These are phyloP conservation scores for Lordiphosa fenestrarum DNA, from an alignment of 2,888 invertebrate species.

Conservation along the genomic window DNA sequence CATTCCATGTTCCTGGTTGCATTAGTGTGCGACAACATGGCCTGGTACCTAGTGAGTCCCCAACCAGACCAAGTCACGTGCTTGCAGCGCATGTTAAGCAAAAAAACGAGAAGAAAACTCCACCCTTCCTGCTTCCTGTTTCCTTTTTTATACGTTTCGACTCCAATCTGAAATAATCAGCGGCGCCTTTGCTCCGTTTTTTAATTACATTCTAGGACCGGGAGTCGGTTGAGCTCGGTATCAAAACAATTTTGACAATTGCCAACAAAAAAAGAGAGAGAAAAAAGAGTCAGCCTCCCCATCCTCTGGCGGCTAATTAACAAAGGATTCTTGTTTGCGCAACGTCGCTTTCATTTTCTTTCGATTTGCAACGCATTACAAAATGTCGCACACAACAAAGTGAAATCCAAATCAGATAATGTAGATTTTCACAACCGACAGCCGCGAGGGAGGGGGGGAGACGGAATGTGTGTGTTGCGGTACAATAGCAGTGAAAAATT, in stretches of 20 bases:
- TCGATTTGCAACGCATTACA: conserved; percentile 69
- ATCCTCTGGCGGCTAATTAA: conserved; percentile 52
- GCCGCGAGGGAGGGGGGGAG: neutral
- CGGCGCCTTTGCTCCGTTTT: conserved; percentile 48
- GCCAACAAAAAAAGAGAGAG: conserved; percentile 36
- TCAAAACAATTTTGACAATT: conserved; percentile 51
- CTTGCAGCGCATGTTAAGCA: conserved; percentile 26
- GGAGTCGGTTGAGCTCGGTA: conserved; percentile 22
- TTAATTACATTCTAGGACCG: conserved; percentile 50
- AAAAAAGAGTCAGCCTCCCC: neutral
- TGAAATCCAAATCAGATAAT: conserved; percentile 50
- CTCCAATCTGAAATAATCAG: conserved; percentile 43
- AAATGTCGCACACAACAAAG: conserved; percentile 51
- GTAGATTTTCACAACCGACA: conserved; percentile 31
- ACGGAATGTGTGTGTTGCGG: conserved; percentile 14
- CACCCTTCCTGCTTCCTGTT: neutral
- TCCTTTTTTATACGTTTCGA: neutral
- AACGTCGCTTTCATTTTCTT: conserved; percentile 30
- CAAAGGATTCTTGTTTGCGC: conserved; percentile 52
- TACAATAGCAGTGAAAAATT: conserved; percentile 54
- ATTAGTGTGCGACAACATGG: conserved; percentile 23
- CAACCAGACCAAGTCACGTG: conserved; percentile 44
- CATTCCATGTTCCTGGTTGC: conserved; percentile 9
- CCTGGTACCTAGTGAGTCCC: conserved; percentile 14
- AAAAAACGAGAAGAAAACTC: neutral